phyloP scores from a whole-genome alignment of 2,888 invertebrate species.

The Augochlorella aurata region DNA sequence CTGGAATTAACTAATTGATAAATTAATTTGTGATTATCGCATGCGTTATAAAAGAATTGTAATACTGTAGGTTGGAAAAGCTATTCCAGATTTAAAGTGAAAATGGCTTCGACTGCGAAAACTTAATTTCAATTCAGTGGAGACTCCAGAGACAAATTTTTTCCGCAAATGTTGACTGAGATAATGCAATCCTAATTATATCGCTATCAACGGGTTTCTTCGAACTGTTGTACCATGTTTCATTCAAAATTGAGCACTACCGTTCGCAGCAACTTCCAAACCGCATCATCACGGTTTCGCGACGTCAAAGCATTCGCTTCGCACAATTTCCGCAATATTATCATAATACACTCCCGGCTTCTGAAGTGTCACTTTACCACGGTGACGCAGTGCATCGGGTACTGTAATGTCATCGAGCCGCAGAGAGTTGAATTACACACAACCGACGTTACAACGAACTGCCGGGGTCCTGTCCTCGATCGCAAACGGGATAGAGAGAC shows the following conservation, averaged over 20 bases:
- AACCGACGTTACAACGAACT: slow-evolving; percentile 33
- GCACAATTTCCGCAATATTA: slow-evolving; percentile 30
- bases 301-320: slow-evolving; percentile 23
- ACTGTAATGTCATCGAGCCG: slow-evolving; percentile 31
- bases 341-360: slow-evolving; percentile 41
- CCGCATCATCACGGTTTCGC: slow-evolving; percentile 3
- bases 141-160: too few relatives aligned
- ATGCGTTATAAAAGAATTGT: too few relatives aligned
- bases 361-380: slow-evolving; percentile 33
- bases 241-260: not conserved
- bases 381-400: slow-evolving; percentile 27
- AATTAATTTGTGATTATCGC: too few relatives aligned
- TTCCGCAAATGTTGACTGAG: not conserved
- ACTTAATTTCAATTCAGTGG: too few relatives aligned
- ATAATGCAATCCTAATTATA: not conserved
- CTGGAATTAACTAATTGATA: too few relatives aligned
- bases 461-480: slow-evolving; percentile 14
- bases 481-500: slow-evolving; percentile 1
- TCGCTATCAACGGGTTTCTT: not conserved
- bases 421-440: slow-evolving; percentile 47
- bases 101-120: too few relatives aligned
- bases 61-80: too few relatives aligned
- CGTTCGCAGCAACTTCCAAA: not conserved
- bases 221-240: not conserved
- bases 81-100: too few relatives aligned